Evolutionary conservation across 2,888 invertebrate genomes (phyloP).

Genomic region (Epirrhoe alternata): DNA sequence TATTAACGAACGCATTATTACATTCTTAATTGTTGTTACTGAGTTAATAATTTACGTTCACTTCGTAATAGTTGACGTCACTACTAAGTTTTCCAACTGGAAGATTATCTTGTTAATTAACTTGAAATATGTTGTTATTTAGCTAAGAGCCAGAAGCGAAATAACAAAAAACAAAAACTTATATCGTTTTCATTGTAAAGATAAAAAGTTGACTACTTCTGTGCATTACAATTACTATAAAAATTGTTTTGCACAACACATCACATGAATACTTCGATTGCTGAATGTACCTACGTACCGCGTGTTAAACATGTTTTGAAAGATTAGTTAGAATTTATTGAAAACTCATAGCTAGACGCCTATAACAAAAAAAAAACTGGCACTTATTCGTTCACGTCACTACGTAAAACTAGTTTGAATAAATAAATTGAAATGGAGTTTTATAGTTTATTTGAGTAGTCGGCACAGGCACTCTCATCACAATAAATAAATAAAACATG

Average conservation of each 20-base stretch:
- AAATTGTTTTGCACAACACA: no score
- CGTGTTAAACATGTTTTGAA: no score
- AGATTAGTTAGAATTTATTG: not conserved
- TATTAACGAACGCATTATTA: constrained; percentile 46
- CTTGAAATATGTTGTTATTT: constrained; percentile 24
- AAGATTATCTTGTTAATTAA: constrained; percentile 30
- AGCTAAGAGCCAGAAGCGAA: not conserved
- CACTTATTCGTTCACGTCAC: not conserved
- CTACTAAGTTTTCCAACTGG: constrained; percentile 31
- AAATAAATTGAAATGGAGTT: constrained; percentile 25
- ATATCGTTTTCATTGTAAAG: no score
- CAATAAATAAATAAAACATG: constrained; percentile 35
- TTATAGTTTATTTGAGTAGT: constrained; percentile 21
- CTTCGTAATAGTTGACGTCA: constrained; percentile 40
- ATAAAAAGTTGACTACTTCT: no score
- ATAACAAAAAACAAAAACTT: not conserved
- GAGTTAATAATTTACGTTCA: constrained; percentile 44
- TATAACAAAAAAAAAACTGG: not conserved
- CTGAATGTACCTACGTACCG: no score
- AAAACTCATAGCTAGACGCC: not conserved
- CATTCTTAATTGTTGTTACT: constrained; percentile 47
- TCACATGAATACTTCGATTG: no score
- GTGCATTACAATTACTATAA: no score
- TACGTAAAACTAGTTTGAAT: constrained; percentile 21
- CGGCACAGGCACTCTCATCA: constrained; percentile 30